Evolutionary conservation across 2,797 vertebrate species (phyloP).

Genomic region (Platyrinchus mystaceus): DNA sequence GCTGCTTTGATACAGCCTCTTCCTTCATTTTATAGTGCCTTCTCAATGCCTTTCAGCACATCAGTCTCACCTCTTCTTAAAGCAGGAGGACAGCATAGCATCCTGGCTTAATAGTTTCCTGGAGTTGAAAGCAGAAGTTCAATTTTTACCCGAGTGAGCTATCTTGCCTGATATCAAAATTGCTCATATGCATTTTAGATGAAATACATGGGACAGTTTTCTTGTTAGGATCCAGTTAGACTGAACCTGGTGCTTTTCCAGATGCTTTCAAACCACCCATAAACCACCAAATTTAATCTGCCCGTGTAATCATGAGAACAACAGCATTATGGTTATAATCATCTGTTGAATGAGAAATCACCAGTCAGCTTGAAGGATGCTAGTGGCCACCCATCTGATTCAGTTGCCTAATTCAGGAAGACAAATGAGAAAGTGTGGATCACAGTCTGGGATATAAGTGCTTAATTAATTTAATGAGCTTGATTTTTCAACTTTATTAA

Average conservation of each 20-base stretch:
- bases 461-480: constrained; percentile 1
- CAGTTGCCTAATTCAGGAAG: neutral
- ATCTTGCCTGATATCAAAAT: neutral
- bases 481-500: constrained; percentile 32
- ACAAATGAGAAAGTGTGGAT: neutral
- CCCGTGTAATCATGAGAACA: neutral
- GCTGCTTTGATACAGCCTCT: neutral
- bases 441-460: neutral
- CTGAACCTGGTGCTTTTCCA: neutral
- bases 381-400: neutral
- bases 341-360: neutral
- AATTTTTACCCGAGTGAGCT: neutral
- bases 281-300: neutral
- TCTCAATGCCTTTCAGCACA: neutral
- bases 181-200: neutral
- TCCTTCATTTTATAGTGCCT: neutral
- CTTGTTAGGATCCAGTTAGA: neutral
- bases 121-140: neutral
- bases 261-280: neutral
- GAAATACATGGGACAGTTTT: neutral
- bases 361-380: neutral
- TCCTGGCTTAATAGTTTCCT: neutral
- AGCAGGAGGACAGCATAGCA: neutral
- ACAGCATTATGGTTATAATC: neutral
- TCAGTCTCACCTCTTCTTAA: neutral